Evolutionary conservation across 2,113 vertebrate species (phyloP).

Genomic region (Epinephelus moara): DNA sequence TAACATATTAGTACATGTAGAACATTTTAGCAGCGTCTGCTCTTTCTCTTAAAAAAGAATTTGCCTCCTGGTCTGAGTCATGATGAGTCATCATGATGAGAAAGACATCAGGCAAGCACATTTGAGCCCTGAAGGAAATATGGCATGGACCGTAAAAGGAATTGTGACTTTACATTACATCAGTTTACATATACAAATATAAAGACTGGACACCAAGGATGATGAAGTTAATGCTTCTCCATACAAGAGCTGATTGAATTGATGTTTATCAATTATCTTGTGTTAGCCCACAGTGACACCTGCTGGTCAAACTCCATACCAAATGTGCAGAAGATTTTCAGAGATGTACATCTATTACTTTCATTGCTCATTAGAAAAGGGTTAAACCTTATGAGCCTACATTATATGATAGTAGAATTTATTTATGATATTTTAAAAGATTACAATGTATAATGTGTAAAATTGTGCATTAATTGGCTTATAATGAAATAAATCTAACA

Average conservation of each 20-base stretch:
- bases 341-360: neutral
- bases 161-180: neutral
- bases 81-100: constrained; percentile 35
- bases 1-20: neutral
- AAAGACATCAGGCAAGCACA: neutral
- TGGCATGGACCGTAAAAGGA: too few relatives aligned
- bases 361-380: neutral
- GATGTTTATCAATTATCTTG: neutral
- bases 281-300: constrained; percentile 14
- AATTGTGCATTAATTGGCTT: neutral
- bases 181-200: neutral
- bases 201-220: neutral
- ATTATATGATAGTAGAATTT: neutral
- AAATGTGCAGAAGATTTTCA: neutral
- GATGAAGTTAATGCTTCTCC: neutral
- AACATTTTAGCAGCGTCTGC: neutral
- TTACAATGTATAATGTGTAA: neutral
- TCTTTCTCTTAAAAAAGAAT: neutral
- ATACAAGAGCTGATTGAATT: neutral
- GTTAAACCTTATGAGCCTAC: neutral
- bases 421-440: neutral
- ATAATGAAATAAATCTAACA: neutral
- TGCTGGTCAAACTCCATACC: constrained; percentile 8
- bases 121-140: neutral
- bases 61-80: neutral